Base-by-base conservation (phyloP, 2,888 invertebrate species). In the Drosophila koepferae region DNA sequence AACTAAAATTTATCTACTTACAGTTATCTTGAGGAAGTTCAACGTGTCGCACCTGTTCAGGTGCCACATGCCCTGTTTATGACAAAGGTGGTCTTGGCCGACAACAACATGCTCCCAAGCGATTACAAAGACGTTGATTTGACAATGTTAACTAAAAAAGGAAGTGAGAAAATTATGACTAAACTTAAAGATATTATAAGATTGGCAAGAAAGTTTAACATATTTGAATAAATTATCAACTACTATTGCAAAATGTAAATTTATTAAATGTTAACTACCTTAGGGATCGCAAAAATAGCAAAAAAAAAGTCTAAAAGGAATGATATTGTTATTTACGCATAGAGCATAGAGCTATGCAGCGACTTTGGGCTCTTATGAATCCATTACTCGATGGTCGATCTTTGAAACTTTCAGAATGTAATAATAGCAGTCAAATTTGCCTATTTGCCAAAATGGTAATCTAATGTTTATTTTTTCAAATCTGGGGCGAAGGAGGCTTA, bases 51-150 rank as follows among this genome's bases (percentile, higher is more conserved):
- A 0, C 93, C 93, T 16, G 69, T 92, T 2, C 94, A 94, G 82
- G 87, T 94, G 12, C 92, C 92, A 44, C 94, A 94, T 80, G 91
- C 94, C 7, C 73, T 94, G 1, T 91, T 93, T 38, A 94, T 94
- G 94, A 89, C 94, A 23, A 94, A 93, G 80, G 93, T 94, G 0
- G 92, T 94, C 38, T 92, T 94, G 74, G 94, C 94, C 1, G 93
- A 94, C 74, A 92, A 92, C 63, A 93, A 93, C 10, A 92, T 92
- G 46, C 87, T 94, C n/a, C 92, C 93, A 7, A 91, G 93, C 43
- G 92, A 94, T 69, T 93, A 92, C 38, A 93, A 94, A 58, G 93
- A 94, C 55, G 91, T 94, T 49, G 91, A 93, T 70, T 86, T 93
- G 34, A 86, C 91, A 18, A 89, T 93, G 5, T n/a, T 91, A 8